These are phyloP conservation scores for Argynnis bischoffii DNA, from an alignment of 2,888 invertebrate species.

Conservation along the genomic window DNA sequence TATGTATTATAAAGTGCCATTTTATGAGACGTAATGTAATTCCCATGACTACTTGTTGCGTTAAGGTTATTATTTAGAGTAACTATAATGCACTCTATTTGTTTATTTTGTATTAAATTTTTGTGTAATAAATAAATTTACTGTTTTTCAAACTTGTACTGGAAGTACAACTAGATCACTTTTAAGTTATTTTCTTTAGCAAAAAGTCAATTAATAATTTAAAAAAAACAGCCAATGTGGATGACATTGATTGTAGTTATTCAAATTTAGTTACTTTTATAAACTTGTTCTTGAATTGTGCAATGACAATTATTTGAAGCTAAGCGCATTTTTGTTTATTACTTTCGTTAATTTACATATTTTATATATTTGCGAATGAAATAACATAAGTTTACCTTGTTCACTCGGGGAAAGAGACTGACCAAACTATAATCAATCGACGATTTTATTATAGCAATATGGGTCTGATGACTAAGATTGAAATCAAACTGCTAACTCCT, in stretches of 20 bases:
- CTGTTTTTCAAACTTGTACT: constrained; percentile 34
- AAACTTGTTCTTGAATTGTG: no score
- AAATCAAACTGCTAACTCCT: no score
- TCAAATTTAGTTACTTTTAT: no score
- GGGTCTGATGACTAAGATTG: no score
- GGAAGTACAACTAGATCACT: constrained; percentile 15
- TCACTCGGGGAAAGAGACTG: not conserved
- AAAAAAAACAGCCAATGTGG: no score
- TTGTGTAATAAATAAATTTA: constrained; percentile 46
- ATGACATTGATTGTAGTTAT: no score
- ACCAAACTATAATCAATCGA: not conserved
- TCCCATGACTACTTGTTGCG: constrained; percentile 40
- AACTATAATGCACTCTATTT: constrained; percentile 41
- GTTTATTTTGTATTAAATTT: constrained; percentile 46
- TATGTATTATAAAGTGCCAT: constrained; percentile 50
- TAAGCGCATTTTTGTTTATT: not conserved
- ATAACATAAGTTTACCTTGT: not conserved
- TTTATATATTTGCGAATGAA: not conserved
- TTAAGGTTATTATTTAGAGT: constrained; percentile 41
- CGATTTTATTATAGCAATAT: no score
- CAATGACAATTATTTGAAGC: not conserved
- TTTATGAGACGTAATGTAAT: constrained; percentile 37
- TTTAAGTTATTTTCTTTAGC: not conserved
- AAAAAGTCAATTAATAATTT: not conserved
- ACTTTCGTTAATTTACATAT: not conserved